These are phyloP conservation scores for Tromatobia lineatoria DNA, from an alignment of 2,888 invertebrate genomes.

Conservation along the genomic window DNA sequence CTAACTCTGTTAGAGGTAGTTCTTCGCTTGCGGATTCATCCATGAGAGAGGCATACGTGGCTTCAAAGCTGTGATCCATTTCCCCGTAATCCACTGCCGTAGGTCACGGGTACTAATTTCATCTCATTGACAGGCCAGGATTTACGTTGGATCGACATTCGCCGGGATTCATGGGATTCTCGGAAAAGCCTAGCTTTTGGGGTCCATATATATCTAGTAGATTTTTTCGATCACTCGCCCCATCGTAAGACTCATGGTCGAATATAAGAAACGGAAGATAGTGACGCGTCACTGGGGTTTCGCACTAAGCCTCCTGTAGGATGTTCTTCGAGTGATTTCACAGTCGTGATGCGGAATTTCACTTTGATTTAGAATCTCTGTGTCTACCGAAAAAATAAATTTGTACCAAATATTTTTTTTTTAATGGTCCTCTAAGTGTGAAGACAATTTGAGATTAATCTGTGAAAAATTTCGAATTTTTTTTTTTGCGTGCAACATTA, in stretches of 20 bases:
- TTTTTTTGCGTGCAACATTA: no score
- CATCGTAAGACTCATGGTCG: conserved; percentile 23
- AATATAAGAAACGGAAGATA: conserved; percentile 12
- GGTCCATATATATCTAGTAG: not conserved
- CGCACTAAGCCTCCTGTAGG: not conserved
- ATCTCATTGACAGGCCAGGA: conserved; percentile 49
- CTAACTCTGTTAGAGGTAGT: not conserved
- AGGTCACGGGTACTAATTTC: conserved; percentile 37
- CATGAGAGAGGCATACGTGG: not conserved
- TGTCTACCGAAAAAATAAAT: not conserved
- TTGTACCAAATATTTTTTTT: not conserved
- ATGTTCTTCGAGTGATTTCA: not conserved
- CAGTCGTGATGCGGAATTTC: not conserved
- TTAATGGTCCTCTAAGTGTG: no score
- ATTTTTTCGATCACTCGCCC: conserved; percentile 23
- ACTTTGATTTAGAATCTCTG: not conserved
- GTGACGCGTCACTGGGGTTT: not conserved
- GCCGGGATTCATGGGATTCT: conserved; percentile 10
- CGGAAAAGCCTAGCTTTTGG: conserved; percentile 13
- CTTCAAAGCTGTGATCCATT: not conserved
- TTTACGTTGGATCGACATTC: conserved; percentile 35
- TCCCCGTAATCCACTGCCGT: conserved; percentile 1
- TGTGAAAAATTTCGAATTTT: no score
- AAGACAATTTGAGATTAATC: no score
- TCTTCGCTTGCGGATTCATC: not conserved